These are phyloP conservation scores for Sipha flava DNA, from an alignment of 1,140 invertebrate species.

Conservation along the genomic window DNA sequence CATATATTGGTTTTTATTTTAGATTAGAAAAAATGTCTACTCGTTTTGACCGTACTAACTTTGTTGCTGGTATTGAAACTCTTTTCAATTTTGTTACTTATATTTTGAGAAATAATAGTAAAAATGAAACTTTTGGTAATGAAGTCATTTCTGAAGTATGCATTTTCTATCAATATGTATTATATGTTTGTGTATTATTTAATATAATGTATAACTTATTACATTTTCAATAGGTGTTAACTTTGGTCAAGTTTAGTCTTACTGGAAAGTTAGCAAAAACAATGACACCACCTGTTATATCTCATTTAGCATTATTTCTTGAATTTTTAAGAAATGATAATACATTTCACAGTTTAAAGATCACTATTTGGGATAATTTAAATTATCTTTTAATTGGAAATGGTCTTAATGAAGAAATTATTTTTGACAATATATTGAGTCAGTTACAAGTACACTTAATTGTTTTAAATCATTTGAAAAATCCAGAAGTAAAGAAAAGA, in stretches of 20 bases:
- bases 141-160: neutral
- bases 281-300: conserved; percentile 14
- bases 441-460: conserved; percentile 4
- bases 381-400: conserved; percentile 3
- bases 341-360: neutral
- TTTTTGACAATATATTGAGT: neutral
- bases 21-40: conserved; percentile 23
- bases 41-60: conserved; percentile 15
- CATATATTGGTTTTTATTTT: neutral
- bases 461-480: conserved; percentile 5
- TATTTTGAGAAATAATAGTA: conserved; percentile 26
- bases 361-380: neutral
- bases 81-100: conserved; percentile 28
- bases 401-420: conserved; percentile 7
- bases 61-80: conserved; percentile 33
- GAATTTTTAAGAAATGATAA: neutral
- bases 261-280: conserved; percentile 17
- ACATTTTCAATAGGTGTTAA: neutral
- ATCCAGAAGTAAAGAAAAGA: neutral
- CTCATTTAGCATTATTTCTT: conserved; percentile 1
- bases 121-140: conserved; percentile 22
- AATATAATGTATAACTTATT: neutral
- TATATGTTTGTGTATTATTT: neutral
- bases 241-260: conserved; percentile 6
- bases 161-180: neutral